Conservation (phyloP, 2,888 invertebrate species). For the Apamea epomidion region DNA sequence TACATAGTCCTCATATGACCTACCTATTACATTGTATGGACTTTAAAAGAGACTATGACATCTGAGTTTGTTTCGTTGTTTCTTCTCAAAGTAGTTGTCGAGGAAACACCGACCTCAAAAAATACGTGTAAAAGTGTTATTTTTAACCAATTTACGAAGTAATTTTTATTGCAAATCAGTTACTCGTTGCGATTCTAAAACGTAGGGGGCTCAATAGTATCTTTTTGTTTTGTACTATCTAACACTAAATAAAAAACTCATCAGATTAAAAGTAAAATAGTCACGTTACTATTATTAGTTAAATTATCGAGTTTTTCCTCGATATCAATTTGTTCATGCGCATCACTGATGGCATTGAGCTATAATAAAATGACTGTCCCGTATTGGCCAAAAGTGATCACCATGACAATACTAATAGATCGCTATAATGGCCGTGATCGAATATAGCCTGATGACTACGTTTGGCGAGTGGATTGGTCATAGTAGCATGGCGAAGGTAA, state of each 20-base stretch:
- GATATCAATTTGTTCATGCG: not conserved
- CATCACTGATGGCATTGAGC: not conserved
- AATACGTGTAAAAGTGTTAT: not conserved
- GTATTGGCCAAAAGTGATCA: not conserved
- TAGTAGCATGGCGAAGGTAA: not conserved
- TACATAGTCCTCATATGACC: not conserved
- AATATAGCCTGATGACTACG: not conserved
- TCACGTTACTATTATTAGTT: not conserved
- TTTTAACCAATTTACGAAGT: not conserved
- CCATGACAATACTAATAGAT: not conserved
- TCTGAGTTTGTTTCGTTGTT: not conserved
- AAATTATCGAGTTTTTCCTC: not conserved
- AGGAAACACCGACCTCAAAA: too few species aligned
- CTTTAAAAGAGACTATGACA: not conserved
- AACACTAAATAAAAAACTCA: too few species aligned
- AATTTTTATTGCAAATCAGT: not conserved
- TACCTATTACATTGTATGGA: not conserved
- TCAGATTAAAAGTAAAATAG: too few species aligned
- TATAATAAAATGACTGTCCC: not conserved
- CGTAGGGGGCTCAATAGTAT: too few species aligned
- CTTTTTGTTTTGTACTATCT: not conserved
- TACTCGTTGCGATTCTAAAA: not conserved
- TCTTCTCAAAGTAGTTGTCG: not conserved
- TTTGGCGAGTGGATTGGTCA: conserved; percentile 1
- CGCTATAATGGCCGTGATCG: not conserved